Base-by-base conservation (phyloP, 2,113 vertebrate species). In the Peromyscus maniculatus region DNA sequence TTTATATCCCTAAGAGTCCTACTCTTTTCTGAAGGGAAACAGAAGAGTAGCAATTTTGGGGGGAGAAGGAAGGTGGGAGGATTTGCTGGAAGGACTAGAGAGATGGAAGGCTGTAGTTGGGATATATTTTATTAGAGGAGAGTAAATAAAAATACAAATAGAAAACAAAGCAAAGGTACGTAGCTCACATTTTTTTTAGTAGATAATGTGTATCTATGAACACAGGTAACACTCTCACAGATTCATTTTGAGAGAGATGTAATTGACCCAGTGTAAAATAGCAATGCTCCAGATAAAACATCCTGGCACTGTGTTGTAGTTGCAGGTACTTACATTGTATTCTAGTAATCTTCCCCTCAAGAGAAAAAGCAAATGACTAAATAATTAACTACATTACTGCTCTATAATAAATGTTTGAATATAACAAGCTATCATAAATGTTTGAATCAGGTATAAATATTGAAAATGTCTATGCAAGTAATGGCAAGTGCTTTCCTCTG, bases 371-470 rank as follows among this genome's bases (percentile, higher is more conserved):
- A 88, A 6, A 36, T 79, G 7, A 82, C 69, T 72, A 72, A 87
- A 92, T 43, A 66, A 93, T 66, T 91, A 86, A 77, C 24, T n/a
- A 72, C 9, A 84, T 72, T 87, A 43, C 1, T 36, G 6, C 66
- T 36, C 26, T 59, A 69, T 78, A 22, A 22, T 49, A 36, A 94
- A 52, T 83, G 13, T 22, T 66, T 90, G 33, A 87, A 43, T 90
- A 72, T 24, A 28, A 87, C 22, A 52, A 87, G 19, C 64, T 59
- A 69, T 78, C 19, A 22, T 49, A 36, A 94, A 52, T 83, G 13
- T 22, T 66, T 90, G 33, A 87, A 43, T 90, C 43, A 90, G 49
- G 26, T 52, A 43, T 94, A 94, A 87, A 79, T 59, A 95, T 36
- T 92, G 62, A 97, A 72, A 72, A 16, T 72, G 64, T 67, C 67